These are phyloP conservation scores for Lasioglossum baleicum DNA, from an alignment of 1,140 invertebrate genomes.

Conservation along the genomic window DNA sequence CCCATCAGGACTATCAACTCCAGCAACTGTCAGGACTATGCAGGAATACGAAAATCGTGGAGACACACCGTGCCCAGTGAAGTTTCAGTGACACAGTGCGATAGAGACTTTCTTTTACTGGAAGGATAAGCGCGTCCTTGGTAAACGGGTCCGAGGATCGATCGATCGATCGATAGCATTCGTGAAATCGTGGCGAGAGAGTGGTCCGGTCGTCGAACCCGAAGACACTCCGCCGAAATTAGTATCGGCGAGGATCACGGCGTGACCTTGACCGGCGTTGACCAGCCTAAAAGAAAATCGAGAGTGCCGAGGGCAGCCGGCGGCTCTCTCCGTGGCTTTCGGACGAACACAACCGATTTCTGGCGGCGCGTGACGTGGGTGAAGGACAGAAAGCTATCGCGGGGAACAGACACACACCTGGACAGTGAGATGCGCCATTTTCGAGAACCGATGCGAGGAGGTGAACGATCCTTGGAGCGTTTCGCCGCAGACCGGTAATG, in stretches of 20 bases:
- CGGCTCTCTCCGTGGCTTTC: too few species aligned
- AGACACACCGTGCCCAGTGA: neutral
- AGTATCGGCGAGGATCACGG: constrained; percentile 35
- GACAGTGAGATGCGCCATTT: constrained; percentile 60
- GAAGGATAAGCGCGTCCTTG: too few species aligned
- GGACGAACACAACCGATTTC: too few species aligned
- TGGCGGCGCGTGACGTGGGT: neutral
- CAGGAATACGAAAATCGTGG: too few species aligned
- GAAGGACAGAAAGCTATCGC: neutral
- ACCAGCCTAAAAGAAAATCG: constrained; percentile 53
- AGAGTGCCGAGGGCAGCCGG: constrained; percentile 23
- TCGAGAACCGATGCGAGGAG: constrained; percentile 62
- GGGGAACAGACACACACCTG: constrained; percentile 20
- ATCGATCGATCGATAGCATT: constrained; percentile 15
- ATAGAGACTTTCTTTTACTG: neutral
- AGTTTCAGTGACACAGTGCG: constrained; percentile 6
- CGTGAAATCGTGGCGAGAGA: constrained; percentile 12
- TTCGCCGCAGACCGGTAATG: constrained; percentile 71
- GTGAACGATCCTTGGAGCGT: constrained; percentile 64
- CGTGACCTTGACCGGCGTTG: constrained; percentile 57
- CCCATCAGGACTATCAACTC: too few species aligned
- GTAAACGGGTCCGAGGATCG: constrained; percentile 3
- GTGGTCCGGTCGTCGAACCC: constrained; percentile 52
- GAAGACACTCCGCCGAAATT: constrained; percentile 52
- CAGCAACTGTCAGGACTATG: too few species aligned